These are phyloP conservation scores for Glossosoma conforme DNA, from an alignment of 1,140 invertebrate genomes.

Conservation along the genomic window DNA sequence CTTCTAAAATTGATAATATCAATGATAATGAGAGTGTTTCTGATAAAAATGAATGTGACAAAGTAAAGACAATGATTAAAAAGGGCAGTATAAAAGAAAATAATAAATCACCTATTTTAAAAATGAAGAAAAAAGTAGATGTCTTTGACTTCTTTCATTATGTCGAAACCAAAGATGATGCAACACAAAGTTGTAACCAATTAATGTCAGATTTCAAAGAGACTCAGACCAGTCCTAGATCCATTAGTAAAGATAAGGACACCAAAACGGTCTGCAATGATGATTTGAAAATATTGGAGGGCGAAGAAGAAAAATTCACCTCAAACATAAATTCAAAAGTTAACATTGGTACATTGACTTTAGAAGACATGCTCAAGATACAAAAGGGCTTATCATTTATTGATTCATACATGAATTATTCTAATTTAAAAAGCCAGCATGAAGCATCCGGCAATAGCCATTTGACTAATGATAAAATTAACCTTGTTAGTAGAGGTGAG, in stretches of 20 bases:
- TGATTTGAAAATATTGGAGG: not conserved
- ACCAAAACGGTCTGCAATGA: too few species aligned
- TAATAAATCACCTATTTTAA: constrained; percentile 36
- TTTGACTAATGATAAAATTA: not conserved
- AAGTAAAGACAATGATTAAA: constrained; percentile 7
- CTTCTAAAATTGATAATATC: constrained; percentile 7
- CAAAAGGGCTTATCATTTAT: constrained; percentile 12
- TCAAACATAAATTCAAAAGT: constrained; percentile 8
- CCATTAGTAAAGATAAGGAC: not conserved
- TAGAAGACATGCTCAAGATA: constrained; percentile 12
- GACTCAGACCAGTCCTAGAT: constrained; percentile 23
- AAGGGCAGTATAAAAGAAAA: constrained; percentile 5
- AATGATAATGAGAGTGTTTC: constrained; percentile 6
- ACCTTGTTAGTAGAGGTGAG: not conserved
- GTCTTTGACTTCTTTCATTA: constrained; percentile 45
- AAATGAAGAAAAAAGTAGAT: constrained; percentile 43
- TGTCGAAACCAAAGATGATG: constrained; percentile 41
- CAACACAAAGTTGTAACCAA: constrained; percentile 37
- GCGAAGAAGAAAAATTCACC: constrained; percentile 1
- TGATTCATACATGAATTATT: constrained; percentile 9
- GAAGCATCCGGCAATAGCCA: not conserved
- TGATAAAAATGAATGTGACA: constrained; percentile 5
- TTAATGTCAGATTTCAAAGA: constrained; percentile 13
- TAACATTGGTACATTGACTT: constrained; percentile 13
- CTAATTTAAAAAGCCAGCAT: not conserved